Base-by-base conservation (phyloP, 2,113 vertebrate genomes). In the Emydura subglobosa region DNA sequence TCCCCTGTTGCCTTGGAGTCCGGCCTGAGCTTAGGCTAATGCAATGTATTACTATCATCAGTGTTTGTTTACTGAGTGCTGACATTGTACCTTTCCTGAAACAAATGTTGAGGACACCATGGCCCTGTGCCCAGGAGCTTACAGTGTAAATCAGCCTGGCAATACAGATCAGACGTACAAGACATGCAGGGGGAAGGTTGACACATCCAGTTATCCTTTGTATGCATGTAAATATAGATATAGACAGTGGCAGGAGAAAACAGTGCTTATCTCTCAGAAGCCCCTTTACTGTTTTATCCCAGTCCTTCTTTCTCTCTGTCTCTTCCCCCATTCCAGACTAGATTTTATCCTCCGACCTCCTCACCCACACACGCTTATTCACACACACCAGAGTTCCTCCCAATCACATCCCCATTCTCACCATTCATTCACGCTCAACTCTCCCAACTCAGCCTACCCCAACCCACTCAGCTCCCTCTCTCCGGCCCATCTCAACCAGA, bases 51-150 rank as follows among this genome's bases (percentile, higher is more conserved):
- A 85, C 83, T 90, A 88, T 83, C 96, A 97, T 91, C 91, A 95
- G 95, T 93, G 79, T 39, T 85, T 96, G 89, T 96, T 96, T 96
- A 95, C 89, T 91, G 87, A 92, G 91, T 92, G 94, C 89, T 97
- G 97, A 96, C 89, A 88, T 85, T 76, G 91, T 93, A 90, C 92
- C 93, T 96, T 91, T 79, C 0, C 0, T 83, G 91, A 92, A 95
- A 86, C 87, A 92, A 91, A 94, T 25, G 95, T 61, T 95, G 82
- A 82, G 85, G 74, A 93, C 88, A 93, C 31, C 81, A 74, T 91
- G 93, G 97, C 89, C 24, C 14, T 86, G 59, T 96, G 95, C 96
- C 96, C 95, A 95, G 88, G 47, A 93, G 65, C 47, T 79, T 61
- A 31, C 92, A 88, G 86, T 31, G 50, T 59, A 93, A 91, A 90